Conservation (phyloP, 2,113 vertebrate species). For the Platichthys flesus region DNA sequence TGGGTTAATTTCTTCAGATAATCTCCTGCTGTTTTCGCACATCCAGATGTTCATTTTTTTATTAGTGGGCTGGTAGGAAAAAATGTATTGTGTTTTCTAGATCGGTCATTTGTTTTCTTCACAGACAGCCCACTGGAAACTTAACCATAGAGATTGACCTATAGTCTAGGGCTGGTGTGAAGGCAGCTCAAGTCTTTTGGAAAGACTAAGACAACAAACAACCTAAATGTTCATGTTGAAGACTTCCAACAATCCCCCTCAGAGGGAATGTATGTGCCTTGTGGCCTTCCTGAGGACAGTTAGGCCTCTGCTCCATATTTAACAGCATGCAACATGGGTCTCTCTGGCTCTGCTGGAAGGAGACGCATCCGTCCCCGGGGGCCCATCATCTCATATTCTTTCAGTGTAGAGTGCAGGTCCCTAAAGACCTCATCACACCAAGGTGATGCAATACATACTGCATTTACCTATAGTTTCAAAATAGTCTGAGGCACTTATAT, state of each 20-base stretch:
- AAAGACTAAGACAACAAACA: not conserved
- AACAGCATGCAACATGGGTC: not conserved
- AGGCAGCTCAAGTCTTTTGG: not conserved
- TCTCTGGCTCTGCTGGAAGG: not conserved
- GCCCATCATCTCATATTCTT: constrained; percentile 1
- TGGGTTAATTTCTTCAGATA: too few relatives aligned
- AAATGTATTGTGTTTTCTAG: too few relatives aligned
- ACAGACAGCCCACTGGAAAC: too few relatives aligned
- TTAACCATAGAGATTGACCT: too few relatives aligned
- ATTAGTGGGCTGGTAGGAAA: too few relatives aligned
- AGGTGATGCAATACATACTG: constrained; percentile 3
- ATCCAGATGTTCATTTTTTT: too few relatives aligned
- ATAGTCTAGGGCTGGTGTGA: not conserved
- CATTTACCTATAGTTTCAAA: not conserved
- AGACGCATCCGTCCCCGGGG: not conserved
- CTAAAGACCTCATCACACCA: not conserved
- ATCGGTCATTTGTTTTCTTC: too few relatives aligned
- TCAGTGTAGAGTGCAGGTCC: not conserved
- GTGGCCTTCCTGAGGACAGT: not conserved
- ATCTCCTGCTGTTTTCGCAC: too few relatives aligned
- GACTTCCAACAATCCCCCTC: not conserved
- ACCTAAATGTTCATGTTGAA: not conserved
- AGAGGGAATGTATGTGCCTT: not conserved
- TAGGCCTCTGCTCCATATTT: not conserved
- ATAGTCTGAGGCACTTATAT: too few relatives aligned